Evolutionary conservation across 2,888 invertebrate species (phyloP), one percentile per base, ranked within the genome.

Genomic region (Perithous albicinctus): DNA sequence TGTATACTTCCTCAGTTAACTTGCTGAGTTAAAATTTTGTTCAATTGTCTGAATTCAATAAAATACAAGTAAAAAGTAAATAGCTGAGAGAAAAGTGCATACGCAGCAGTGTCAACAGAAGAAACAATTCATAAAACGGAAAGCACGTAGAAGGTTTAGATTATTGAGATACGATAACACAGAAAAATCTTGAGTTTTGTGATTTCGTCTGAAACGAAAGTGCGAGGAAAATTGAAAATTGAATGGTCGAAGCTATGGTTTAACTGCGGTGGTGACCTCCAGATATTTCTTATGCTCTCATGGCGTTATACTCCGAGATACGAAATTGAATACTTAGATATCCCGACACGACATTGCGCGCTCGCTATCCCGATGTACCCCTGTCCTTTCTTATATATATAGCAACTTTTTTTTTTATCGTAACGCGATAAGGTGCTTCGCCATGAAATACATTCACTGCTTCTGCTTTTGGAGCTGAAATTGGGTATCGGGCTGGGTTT

Each of bases 281-380:
- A 8, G 26, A 7, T 26, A 29, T 41, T 56, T 29, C 69, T 26
- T 38, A n/a, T 20, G 18, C 18, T 15, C 56, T 56, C 41, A 18
- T 43, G 41, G 12, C 69, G 15, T 41, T 70, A 56, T 10, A 38
- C 7, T 26, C 56, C 3, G n/a, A 41, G 56, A 43, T 26, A 29
- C 29, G 70, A 70, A 70, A 70, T 70, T 70, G 70, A 41, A 70
- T 56, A 56, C 56, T 54, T 41, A 56, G 56, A 70, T 12, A 56
- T 56, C 23, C 23, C 26, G 23, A 23, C 38, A 15, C 38, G 38
- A 38, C 35, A 26, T 69, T 23, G 51, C 51, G 51, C 51, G 20
- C 23, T 23, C 51, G 35, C 3, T 23, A 23, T 18, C 23, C 18
- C 12, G 35, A 1, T 29, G 4, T 54, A 26, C 38, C 41, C 41